These are phyloP conservation scores for Oenanthe oenanthe DNA, from an alignment of 2,113 vertebrate genomes.

Conservation along the genomic window DNA sequence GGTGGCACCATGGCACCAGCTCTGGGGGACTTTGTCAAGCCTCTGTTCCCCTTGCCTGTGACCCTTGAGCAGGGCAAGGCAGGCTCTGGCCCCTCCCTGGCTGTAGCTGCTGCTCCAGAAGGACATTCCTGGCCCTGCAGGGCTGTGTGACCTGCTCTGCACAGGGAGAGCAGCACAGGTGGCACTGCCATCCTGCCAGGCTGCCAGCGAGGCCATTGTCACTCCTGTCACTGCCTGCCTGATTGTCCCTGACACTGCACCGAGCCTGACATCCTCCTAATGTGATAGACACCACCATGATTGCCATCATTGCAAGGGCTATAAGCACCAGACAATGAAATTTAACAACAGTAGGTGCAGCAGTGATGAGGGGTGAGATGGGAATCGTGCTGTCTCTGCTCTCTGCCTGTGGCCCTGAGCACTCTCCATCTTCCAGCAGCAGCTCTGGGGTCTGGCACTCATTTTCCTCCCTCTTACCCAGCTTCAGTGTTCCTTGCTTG, in stretches of 20 bases:
- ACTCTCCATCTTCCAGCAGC: background rate
- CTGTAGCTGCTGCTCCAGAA: background rate
- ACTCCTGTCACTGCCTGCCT: slow-evolving; percentile 13
- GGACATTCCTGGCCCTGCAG: background rate
- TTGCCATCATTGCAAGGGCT: slow-evolving; percentile 34
- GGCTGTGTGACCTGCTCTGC: background rate
- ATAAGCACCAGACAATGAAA: slow-evolving; percentile 58
- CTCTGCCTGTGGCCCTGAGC: background rate
- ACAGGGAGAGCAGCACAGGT: background rate
- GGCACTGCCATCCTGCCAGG: background rate
- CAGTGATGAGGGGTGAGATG: background rate
- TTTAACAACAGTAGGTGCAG: slow-evolving; percentile 39
- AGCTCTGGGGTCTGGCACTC: background rate
- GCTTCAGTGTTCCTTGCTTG: background rate
- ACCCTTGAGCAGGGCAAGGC: background rate
- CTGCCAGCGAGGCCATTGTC: background rate
- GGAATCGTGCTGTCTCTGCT: background rate
- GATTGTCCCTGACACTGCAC: slow-evolving; percentile 42
- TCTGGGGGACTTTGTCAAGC: background rate
- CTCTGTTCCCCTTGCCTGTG: background rate
- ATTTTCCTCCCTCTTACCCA: background rate
- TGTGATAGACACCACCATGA: slow-evolving; percentile 21
- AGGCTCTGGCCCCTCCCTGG: background rate
- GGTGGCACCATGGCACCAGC: rapidly evolving
- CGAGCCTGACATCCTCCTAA: slow-evolving; percentile 38